phyloP scores from a whole-genome alignment of 2,113 vertebrate species.

The Megaceryle maxima region DNA sequence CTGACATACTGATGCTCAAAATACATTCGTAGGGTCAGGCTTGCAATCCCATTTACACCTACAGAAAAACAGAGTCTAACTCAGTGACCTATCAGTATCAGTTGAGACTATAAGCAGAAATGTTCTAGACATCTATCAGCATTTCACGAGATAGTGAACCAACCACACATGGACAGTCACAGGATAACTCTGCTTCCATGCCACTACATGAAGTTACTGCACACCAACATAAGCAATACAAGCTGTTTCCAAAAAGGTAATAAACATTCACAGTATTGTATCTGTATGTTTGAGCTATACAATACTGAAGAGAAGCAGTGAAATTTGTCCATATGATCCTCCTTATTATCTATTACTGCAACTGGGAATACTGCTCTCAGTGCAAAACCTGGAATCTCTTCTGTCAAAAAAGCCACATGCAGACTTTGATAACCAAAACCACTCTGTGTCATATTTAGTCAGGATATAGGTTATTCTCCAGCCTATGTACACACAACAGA shows the following conservation, averaged over 20 bases:
- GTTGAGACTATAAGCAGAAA: neutral
- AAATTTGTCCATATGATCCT: neutral
- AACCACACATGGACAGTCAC: neutral
- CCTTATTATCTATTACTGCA: neutral
- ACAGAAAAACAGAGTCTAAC: neutral
- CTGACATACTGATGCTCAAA: neutral
- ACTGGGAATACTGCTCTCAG: neutral
- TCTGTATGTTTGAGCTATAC: neutral
- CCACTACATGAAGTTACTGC: neutral
- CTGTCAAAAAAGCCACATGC: neutral
- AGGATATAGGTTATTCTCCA: neutral
- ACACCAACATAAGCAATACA: neutral
- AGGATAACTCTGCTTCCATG: neutral
- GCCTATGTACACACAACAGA: neutral
- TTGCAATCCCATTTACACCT: neutral
- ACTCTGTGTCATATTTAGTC: neutral
- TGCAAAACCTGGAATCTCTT: neutral
- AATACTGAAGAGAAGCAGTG: neutral
- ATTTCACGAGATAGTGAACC: neutral
- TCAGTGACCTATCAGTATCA: neutral
- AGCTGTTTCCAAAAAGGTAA: neutral
- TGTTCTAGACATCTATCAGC: accelerated
- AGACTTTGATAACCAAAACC: neutral
- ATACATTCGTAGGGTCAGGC: neutral
- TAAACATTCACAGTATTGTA: neutral